These are phyloP conservation scores for Aradophagus sp. DNA, from an alignment of 1,140 invertebrate genomes.

Conservation along the genomic window DNA sequence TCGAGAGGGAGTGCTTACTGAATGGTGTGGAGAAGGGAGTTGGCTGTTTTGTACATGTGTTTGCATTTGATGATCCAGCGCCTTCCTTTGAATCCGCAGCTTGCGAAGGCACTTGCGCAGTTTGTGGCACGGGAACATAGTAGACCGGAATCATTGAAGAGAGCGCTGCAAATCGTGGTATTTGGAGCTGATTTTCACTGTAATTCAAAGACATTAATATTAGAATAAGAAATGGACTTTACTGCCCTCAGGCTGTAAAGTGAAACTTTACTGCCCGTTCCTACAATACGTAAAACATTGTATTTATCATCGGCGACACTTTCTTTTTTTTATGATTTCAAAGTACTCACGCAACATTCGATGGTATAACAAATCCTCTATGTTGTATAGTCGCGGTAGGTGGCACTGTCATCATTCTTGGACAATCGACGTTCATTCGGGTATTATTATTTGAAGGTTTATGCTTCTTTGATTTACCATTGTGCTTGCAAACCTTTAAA, in stretches of 20 bases:
- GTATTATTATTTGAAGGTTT: constrained; percentile 10
- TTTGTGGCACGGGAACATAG: constrained; percentile 75
- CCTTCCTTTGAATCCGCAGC: constrained; percentile 54
- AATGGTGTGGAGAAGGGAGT: constrained; percentile 56
- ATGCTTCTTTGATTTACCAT: constrained; percentile 12
- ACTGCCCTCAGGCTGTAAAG: no score
- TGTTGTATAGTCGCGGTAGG: background rate
- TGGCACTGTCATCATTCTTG: background rate
- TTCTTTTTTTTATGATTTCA: no score
- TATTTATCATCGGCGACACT: no score
- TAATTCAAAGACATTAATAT: constrained; percentile 13
- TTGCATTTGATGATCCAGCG: constrained; percentile 43
- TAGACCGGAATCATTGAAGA: constrained; percentile 77
- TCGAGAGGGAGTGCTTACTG: no score
- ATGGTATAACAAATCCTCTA: constrained; percentile 14
- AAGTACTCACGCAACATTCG: constrained; percentile 26
- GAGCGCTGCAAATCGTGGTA: constrained; percentile 56
- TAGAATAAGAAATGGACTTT: background rate
- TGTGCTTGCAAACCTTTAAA: constrained; percentile 23
- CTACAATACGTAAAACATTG: no score
- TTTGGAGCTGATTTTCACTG: constrained; percentile 28
- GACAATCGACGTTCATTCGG: constrained; percentile 13
- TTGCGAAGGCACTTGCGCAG: constrained; percentile 20
- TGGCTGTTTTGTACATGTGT: constrained; percentile 33
- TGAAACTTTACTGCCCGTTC: no score